Conservation (phyloP, 2,888 invertebrate genomes). For the Cerastoderma edule region DNA sequence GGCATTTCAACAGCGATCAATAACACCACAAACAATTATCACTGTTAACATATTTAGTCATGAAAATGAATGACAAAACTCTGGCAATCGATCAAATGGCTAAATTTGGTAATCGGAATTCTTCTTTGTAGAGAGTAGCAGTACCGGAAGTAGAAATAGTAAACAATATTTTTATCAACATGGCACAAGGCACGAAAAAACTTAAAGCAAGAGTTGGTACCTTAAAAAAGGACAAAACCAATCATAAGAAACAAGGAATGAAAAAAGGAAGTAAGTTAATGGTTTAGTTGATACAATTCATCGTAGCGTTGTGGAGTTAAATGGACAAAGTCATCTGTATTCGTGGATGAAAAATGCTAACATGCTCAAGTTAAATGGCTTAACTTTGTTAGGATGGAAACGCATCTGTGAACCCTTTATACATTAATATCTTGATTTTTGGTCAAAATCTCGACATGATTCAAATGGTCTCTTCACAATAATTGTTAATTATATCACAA, state of each 20-base stretch:
- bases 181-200: conserved; percentile 69
- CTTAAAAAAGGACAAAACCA: conserved; percentile 58
- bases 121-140: conserved; percentile 43
- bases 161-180: conserved; percentile 42
- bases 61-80: conserved; percentile 20
- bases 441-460: too few species aligned
- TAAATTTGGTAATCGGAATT: conserved; percentile 47
- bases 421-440: too few species aligned
- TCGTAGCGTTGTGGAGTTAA: not conserved
- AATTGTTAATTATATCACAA: too few species aligned
- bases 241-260: conserved; percentile 50
- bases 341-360: too few species aligned
- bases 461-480: too few species aligned
- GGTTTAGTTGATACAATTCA: not conserved
- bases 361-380: too few species aligned
- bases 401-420: too few species aligned
- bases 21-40: too few species aligned
- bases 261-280: conserved; percentile 64
- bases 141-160: conserved; percentile 32
- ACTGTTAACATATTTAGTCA: too few species aligned
- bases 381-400: too few species aligned
- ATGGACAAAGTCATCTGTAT: too few species aligned
- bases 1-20: too few species aligned
- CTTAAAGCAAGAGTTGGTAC: conserved; percentile 50
- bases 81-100: conserved; percentile 29